These are phyloP conservation scores for Phaonia tiefii DNA, from an alignment of 2,888 invertebrate species.

Conservation along the genomic window DNA sequence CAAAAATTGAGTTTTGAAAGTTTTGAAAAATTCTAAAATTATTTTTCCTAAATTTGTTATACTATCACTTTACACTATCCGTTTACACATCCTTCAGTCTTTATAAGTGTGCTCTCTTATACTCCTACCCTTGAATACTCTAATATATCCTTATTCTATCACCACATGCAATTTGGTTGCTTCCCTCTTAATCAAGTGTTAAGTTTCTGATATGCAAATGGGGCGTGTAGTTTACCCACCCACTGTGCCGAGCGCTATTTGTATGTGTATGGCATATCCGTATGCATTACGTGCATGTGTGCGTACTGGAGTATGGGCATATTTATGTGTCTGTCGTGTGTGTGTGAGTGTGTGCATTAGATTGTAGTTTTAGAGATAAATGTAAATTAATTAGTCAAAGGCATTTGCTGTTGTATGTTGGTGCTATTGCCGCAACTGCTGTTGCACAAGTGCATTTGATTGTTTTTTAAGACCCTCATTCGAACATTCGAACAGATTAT, in stretches of 20 bases:
- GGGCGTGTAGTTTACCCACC: background rate
- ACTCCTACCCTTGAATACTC: too few relatives aligned
- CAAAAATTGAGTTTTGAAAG: too few relatives aligned
- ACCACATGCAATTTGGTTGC: background rate
- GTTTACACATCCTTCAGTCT: too few relatives aligned
- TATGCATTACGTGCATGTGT: slow-evolving; percentile 3
- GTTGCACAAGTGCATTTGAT: slow-evolving; percentile 67
- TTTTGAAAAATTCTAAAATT: too few relatives aligned
- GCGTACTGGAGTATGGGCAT: background rate
- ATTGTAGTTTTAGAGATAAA: slow-evolving; percentile 66
- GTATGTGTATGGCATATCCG: background rate
- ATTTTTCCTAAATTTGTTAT: too few relatives aligned
- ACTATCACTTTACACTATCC: too few relatives aligned
- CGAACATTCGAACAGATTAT: slow-evolving; percentile 60
- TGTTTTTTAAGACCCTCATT: slow-evolving; percentile 65
- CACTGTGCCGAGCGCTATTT: background rate
- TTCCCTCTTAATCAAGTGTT: slow-evolving; percentile 61
- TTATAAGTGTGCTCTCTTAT: too few relatives aligned
- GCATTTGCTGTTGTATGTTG: slow-evolving; percentile 38
- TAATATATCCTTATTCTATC: background rate
- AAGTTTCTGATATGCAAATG: slow-evolving; percentile 37
- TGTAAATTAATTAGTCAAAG: slow-evolving; percentile 70
- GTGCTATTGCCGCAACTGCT: background rate
- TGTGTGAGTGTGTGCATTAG: slow-evolving; percentile 35
- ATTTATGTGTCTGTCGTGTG: background rate